Evolutionary conservation across 2,888 invertebrate species (phyloP).

Genomic region (Muschampia plurimacula): DNA sequence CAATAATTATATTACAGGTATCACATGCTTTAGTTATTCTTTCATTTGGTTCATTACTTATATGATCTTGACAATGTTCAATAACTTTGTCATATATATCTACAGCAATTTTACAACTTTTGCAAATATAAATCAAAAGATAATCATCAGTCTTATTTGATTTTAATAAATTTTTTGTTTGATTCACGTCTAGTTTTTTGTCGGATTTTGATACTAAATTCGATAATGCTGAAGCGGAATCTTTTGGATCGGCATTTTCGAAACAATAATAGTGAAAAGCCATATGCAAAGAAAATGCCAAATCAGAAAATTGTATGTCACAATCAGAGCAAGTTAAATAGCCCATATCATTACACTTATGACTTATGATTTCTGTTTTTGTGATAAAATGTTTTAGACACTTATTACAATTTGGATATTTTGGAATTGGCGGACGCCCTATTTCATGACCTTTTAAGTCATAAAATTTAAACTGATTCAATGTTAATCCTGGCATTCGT

Average conservation of each 20-base stretch:
- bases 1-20: constrained; percentile 50
- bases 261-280: constrained; percentile 62
- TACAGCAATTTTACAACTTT: constrained; percentile 56
- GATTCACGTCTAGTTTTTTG: no score
- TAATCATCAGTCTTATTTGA: background rate
- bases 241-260: background rate
- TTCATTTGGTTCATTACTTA: constrained; percentile 39
- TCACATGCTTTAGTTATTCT: no score
- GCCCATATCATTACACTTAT: constrained; percentile 55
- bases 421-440: constrained; percentile 64
- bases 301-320: constrained; percentile 58
- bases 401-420: constrained; percentile 60
- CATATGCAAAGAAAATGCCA: constrained; percentile 64
- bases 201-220: no score
- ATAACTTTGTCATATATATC: constrained; percentile 65
- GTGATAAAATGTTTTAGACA: constrained; percentile 64
- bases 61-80: constrained; percentile 69
- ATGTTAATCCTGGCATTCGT: constrained; percentile 51
- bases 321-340: constrained; percentile 62
- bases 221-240: no score
- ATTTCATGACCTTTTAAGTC: constrained; percentile 56
- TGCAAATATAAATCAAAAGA: constrained; percentile 56
- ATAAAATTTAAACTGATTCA: constrained; percentile 65
- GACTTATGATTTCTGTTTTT: constrained; percentile 52
- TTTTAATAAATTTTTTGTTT: no score